phyloP scores from a whole-genome alignment of 1,140 invertebrate species.

The Drosophila hydei region DNA sequence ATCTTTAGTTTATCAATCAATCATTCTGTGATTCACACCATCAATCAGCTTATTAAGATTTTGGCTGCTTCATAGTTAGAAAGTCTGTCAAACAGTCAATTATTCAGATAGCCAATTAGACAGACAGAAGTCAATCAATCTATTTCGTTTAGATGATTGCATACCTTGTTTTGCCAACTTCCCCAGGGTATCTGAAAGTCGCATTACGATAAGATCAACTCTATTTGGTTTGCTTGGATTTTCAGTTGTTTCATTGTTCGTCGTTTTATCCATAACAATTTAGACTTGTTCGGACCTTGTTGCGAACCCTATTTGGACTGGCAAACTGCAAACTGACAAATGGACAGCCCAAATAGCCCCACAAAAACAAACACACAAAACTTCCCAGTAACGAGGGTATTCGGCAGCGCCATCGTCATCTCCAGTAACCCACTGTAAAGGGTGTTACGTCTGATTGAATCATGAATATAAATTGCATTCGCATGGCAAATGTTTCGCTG shows the following conservation, averaged over 20 bases:
- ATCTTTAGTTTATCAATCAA: no score
- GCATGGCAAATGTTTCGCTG: not conserved
- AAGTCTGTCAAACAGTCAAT: no score
- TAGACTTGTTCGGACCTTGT: conserved; percentile 13
- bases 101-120: no score
- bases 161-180: not conserved
- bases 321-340: conserved; percentile 31
- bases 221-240: conserved; percentile 9
- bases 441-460: not conserved
- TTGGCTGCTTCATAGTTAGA: no score
- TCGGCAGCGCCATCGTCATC: conserved; percentile 21
- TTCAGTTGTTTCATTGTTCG: conserved; percentile 14
- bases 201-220: no score
- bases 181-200: conserved; percentile 29
- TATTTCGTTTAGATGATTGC: no score
- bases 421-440: conserved; percentile 31
- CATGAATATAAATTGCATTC: conserved; percentile 10
- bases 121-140: no score
- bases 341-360: conserved; percentile 10
- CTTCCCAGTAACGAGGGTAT: conserved; percentile 19
- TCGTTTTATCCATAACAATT: conserved; percentile 11
- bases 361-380: conserved; percentile 10
- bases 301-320: conserved; percentile 30
- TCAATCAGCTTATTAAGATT: no score
- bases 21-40: no score